A percentile compares a stretch with the other conserved stretches of the same genome.
Conservation (phyloP, 2,888 invertebrate species). For the Hipparchia semele region DNA sequence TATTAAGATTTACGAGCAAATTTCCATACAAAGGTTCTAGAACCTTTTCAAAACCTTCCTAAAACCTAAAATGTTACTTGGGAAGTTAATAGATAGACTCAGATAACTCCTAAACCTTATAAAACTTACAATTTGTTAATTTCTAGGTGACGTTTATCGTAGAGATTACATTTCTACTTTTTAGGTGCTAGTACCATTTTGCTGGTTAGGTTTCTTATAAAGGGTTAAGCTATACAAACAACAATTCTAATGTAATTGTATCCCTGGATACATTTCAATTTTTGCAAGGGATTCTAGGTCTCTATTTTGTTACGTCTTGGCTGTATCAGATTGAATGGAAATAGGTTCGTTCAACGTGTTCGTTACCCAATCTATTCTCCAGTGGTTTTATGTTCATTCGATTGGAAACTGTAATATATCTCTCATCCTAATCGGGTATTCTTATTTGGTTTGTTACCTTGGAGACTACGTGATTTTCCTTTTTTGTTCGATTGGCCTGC, state of each 20-base stretch:
- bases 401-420: conserved; percentile 28
- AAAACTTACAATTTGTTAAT: not conserved
- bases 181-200: not conserved
- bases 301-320: conserved; percentile 15
- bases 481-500: not conserved
- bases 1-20: too few species aligned
- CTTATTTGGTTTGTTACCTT: not conserved
- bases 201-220: too few species aligned
- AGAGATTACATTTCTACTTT: too few species aligned
- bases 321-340: conserved; percentile 19
- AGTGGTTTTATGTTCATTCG: conserved; percentile 29
- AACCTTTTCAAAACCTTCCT: too few species aligned
- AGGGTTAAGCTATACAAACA: not conserved
- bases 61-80: too few species aligned
- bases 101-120: too few species aligned
- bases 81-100: too few species aligned
- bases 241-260: not conserved
- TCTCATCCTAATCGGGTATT: not conserved
- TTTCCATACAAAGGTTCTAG: too few species aligned
- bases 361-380: conserved; percentile 26
- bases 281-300: conserved; percentile 7
- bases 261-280: not conserved
- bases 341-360: conserved; percentile 26
- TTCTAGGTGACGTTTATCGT: too few species aligned
- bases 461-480: not conserved